phyloP scores from a whole-genome alignment of 2,797 vertebrate species.

The Heterohyrax brucei region DNA sequence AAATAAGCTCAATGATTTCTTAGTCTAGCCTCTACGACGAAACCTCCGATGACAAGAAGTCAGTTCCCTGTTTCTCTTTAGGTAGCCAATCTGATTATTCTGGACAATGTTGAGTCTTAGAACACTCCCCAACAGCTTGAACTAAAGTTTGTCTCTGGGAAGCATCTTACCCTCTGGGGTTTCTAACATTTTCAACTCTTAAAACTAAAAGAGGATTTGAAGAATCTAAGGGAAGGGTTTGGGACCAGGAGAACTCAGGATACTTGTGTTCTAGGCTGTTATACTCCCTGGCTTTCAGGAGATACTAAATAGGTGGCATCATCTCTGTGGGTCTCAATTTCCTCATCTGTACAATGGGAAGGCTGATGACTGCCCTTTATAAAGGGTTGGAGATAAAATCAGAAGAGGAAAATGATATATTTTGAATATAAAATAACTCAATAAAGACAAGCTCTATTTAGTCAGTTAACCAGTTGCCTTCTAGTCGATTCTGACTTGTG shows the following conservation, averaged over 20 bases:
- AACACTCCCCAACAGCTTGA: neutral
- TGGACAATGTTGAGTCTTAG: neutral
- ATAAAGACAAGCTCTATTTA: neutral
- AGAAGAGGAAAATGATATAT: neutral
- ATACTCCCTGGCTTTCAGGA: neutral
- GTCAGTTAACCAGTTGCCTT: neutral
- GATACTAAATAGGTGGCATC: neutral
- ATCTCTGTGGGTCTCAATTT: neutral
- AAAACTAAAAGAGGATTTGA: neutral
- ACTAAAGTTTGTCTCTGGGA: neutral
- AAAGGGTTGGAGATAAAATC: neutral
- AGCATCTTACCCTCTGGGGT: neutral
- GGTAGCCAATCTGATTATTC: neutral
- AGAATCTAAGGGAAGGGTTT: neutral
- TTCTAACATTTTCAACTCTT: neutral
- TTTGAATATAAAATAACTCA: neutral
- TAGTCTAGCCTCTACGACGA: conserved; percentile 47
- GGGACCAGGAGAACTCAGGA: neutral
- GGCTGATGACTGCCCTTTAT: neutral
- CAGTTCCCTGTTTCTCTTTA: neutral
- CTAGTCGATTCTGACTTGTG: too few relatives aligned
- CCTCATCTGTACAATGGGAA: conserved; percentile 7
- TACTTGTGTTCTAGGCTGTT: neutral
- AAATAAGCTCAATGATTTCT: conserved; percentile 71
- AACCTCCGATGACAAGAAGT: neutral